Percentiles rank a stretch among this genome's conserved stretches.
phyloP scores from a whole-genome alignment of 2,797 vertebrate genomes.

The Bryconaethiops microstoma region DNA sequence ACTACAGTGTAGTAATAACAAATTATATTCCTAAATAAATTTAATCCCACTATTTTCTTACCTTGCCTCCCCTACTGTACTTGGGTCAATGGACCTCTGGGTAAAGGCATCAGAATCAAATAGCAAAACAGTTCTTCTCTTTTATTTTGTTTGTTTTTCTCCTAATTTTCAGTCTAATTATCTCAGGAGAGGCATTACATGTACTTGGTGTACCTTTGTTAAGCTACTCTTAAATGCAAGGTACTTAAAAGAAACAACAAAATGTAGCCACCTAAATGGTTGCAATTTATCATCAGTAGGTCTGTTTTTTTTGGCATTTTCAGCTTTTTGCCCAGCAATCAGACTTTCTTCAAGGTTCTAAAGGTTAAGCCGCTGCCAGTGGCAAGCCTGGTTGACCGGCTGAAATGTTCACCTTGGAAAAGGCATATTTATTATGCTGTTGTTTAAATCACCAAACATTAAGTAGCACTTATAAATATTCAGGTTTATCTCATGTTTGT shows the following conservation, averaged over 20 bases:
- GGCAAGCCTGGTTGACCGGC: not conserved
- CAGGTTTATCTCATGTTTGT: too few relatives aligned
- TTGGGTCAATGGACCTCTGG: not conserved
- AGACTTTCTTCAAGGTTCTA: not conserved
- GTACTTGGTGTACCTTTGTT: not conserved
- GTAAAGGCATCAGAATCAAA: not conserved
- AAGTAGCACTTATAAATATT: too few relatives aligned
- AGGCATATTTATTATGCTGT: not conserved
- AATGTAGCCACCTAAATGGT: not conserved
- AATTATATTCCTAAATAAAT: too few relatives aligned
- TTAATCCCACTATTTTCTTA: not conserved
- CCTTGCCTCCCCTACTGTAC: not conserved
- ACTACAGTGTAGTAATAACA: too few relatives aligned
- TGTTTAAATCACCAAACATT: not conserved
- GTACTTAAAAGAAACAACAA: not conserved
- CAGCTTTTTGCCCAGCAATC: not conserved
- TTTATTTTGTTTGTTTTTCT: constrained; percentile 10
- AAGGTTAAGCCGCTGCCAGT: not conserved
- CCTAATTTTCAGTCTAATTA: not conserved
- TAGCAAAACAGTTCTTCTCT: not conserved
- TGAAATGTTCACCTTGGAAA: not conserved
- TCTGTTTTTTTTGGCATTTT: not conserved
- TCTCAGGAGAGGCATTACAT: not conserved
- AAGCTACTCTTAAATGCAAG: not conserved
- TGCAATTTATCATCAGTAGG: not conserved